These are phyloP conservation scores for Ispidina lecontei DNA, from an alignment of 2,797 vertebrate genomes.

Conservation along the genomic window DNA sequence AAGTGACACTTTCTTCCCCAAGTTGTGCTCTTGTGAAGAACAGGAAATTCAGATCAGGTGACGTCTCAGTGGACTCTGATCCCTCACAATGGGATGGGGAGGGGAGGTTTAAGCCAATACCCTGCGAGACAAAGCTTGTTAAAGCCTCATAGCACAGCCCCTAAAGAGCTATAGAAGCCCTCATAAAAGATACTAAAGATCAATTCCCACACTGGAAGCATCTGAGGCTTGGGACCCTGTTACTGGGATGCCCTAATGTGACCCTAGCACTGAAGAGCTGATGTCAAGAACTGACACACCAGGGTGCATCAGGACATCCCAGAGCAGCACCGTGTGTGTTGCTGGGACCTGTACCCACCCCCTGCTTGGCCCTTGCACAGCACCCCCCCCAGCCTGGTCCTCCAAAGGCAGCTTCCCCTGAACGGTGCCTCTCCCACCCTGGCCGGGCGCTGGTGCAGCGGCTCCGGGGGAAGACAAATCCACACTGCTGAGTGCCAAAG, in stretches of 20 bases:
- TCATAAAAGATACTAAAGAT: background rate
- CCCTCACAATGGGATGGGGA: background rate
- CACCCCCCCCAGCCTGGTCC: background rate
- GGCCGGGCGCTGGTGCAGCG: background rate
- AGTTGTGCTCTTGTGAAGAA: background rate
- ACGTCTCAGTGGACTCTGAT: background rate
- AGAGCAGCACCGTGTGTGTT: accelerated
- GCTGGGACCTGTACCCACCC: background rate
- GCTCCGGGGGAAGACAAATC: background rate
- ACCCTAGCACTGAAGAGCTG: background rate
- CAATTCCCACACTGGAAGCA: background rate
- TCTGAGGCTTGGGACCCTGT: background rate
- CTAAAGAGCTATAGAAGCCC: background rate
- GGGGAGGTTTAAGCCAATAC: background rate
- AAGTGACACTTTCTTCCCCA: background rate
- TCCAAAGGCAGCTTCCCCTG: background rate
- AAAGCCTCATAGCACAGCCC: background rate
- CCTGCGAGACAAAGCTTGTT: background rate
- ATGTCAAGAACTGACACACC: background rate
- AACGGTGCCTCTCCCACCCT: background rate
- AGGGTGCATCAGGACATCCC: background rate
- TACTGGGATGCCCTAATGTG: background rate
- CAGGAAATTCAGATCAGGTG: accelerated
- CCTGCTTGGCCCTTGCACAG: background rate
- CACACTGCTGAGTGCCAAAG: background rate